Base-by-base conservation (phyloP, 2,113 vertebrate species). In the Spheniscus mendiculus region DNA sequence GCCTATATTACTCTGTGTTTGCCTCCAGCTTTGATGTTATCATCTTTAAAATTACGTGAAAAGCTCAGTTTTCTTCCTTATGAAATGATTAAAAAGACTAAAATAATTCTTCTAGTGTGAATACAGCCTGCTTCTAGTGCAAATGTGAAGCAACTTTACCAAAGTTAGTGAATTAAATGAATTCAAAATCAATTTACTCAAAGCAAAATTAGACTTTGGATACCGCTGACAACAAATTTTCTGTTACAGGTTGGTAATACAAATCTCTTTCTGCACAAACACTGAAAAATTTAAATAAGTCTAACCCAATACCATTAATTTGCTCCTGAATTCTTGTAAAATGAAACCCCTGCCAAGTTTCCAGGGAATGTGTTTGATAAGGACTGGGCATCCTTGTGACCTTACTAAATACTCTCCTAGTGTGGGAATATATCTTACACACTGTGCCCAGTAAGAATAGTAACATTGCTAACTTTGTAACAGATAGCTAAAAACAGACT, bases 311-410 rank as follows among this genome's bases (percentile, higher is more conserved):
- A 93, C 59, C 42, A 34, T 52, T 83, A 70, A 93, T 94, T 94
- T 76, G 52, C 2, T 15, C 36, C 74, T 44, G 86, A 95, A 90
- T 91, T 95, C 93, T 82, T 88, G 90, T 78, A 88, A 89, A 90
- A 92, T 2, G 44, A 92, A 95, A 36, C 36, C 81, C 62, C 87
- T 97, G 98, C 98, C 98, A 99, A 98, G 98, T 98, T 99, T 99
- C 98, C 98, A 98, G 96, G 78, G 98, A 98, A 98, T 78, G 98
- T 98, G 97, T 98, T 97, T 93, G 98, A 98, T 99, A 99, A 99
- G 97, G 82, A 85, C 86, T 61, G 83, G 96, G 88, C 91, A 96
- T 98, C 95, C 97, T 97, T 94, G 97, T 98, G 97, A 98, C 98
- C 97, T 90, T 97, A 97, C 98, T 96, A 96, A 96, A 96, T 84